phyloP scores from a whole-genome alignment of 35 echinoderm and acorn worm genomes.

The Amphiura filiformis region DNA sequence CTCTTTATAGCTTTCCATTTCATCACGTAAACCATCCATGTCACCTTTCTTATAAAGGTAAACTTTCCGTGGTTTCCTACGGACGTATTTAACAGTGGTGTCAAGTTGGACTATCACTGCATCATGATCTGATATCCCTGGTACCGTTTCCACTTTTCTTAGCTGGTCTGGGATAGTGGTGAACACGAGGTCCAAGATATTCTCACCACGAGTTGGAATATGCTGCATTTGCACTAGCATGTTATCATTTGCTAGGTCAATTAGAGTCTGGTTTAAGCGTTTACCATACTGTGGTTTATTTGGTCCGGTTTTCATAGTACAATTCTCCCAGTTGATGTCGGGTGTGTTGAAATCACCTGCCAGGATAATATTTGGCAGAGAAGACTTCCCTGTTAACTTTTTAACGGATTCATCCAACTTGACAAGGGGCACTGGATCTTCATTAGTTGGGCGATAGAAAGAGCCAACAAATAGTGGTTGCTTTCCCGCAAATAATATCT shows the following conservation, averaged over 20 bases:
- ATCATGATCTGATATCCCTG: slow-evolving; percentile 42
- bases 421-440: neutral
- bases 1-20: slow-evolving; percentile 18
- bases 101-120: slow-evolving; percentile 20
- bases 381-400: neutral
- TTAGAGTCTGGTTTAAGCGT: neutral
- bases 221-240: slow-evolving; percentile 34
- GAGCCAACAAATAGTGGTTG: slow-evolving; percentile 12
- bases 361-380: slow-evolving; percentile 18
- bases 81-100: slow-evolving; percentile 15
- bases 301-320: no score
- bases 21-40: slow-evolving; percentile 15
- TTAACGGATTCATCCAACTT: neutral
- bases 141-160: neutral
- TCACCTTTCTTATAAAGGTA: slow-evolving; percentile 27
- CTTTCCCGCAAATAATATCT: slow-evolving; percentile 17
- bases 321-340: neutral
- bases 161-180: slow-evolving; percentile 34
- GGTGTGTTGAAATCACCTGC: neutral
- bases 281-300: slow-evolving; percentile 17
- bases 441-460: slow-evolving; percentile 16
- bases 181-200: slow-evolving; percentile 15
- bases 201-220: neutral
- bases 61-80: slow-evolving; percentile 6
- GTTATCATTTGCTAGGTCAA: slow-evolving; percentile 22